These are phyloP conservation scores for Protula sp. DNA, from an alignment of 2,888 invertebrate species.

Conservation along the genomic window DNA sequence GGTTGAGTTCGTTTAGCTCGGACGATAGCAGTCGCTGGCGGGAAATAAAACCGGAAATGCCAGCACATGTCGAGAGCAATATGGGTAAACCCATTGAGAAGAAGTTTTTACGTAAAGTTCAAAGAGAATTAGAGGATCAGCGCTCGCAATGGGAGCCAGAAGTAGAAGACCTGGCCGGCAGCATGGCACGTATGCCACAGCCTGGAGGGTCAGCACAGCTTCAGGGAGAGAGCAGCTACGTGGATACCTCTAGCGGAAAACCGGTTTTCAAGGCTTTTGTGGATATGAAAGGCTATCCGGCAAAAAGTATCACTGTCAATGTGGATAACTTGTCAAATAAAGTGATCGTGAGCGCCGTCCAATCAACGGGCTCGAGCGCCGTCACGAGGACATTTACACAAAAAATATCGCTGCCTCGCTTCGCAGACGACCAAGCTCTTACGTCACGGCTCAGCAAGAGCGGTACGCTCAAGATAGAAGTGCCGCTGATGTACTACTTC, in stretches of 20 bases:
- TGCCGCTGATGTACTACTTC: conserved; percentile 28
- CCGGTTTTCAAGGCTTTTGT: conserved; percentile 24
- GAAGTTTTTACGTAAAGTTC: conserved; percentile 22
- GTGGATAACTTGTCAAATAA: conserved; percentile 21
- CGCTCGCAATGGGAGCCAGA: conserved; percentile 20
- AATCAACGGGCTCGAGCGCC: conserved; percentile 3
- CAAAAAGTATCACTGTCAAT: conserved; percentile 14
- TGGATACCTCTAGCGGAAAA: conserved; percentile 18
- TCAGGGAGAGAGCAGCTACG: conserved; percentile 16
- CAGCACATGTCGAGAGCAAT: background rate
- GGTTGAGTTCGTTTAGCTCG: background rate
- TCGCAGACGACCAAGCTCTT: conserved; percentile 21
- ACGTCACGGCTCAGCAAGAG: conserved; percentile 13
- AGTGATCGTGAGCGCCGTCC: conserved; percentile 8
- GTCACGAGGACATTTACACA: conserved; percentile 19
- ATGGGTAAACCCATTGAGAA: background rate
- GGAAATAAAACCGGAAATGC: background rate
- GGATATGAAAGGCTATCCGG: conserved; percentile 20
- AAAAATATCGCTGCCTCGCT: conserved; percentile 19
- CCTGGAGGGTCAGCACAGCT: background rate
- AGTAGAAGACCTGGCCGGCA: conserved; percentile 10
- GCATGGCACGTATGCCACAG: background rate
- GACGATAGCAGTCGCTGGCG: background rate
- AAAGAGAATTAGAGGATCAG: conserved; percentile 23
- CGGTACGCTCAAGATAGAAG: conserved; percentile 22